Evolutionary conservation across 2,113 vertebrate species (phyloP).

Genomic region (Brevimyrus niger): DNA sequence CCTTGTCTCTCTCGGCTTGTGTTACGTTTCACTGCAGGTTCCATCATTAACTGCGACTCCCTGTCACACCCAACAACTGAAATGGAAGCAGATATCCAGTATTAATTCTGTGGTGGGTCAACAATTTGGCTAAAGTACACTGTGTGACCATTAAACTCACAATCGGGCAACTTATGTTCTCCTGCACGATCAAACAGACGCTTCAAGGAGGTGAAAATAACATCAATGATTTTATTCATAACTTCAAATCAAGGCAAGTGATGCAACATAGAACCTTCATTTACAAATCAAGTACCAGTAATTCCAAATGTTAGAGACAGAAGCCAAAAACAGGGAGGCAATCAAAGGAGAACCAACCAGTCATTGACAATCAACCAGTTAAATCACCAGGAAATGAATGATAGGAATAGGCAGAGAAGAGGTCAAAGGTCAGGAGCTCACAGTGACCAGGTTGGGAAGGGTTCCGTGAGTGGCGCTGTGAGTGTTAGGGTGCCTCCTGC

Average conservation of each 20-base stretch:
- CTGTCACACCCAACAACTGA: background rate
- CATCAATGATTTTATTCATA: constrained; percentile 56
- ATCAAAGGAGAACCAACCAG: constrained; percentile 16
- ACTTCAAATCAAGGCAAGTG: constrained; percentile 54
- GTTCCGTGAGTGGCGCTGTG: background rate
- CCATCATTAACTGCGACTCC: background rate
- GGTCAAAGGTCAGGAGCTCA: constrained; percentile 12
- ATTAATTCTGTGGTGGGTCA: background rate
- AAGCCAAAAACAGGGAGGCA: constrained; percentile 28
- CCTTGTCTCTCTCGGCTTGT: background rate
- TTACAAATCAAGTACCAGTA: constrained; percentile 50
- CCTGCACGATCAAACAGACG: background rate
- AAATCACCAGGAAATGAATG: background rate
- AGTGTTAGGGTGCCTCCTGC: background rate
- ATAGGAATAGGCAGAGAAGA: background rate
- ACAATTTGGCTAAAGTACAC: background rate
- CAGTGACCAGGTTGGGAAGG: constrained; percentile 4
- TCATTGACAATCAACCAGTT: constrained; percentile 10
- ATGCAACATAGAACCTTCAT: constrained; percentile 48
- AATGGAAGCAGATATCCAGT: background rate
- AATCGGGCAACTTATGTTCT: background rate
- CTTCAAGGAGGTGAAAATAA: constrained; percentile 43
- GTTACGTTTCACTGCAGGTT: background rate
- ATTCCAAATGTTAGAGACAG: constrained; percentile 52
- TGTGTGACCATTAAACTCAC: background rate